Conservation (phyloP, 2,797 vertebrate genomes). For the Capromys pilorides region DNA sequence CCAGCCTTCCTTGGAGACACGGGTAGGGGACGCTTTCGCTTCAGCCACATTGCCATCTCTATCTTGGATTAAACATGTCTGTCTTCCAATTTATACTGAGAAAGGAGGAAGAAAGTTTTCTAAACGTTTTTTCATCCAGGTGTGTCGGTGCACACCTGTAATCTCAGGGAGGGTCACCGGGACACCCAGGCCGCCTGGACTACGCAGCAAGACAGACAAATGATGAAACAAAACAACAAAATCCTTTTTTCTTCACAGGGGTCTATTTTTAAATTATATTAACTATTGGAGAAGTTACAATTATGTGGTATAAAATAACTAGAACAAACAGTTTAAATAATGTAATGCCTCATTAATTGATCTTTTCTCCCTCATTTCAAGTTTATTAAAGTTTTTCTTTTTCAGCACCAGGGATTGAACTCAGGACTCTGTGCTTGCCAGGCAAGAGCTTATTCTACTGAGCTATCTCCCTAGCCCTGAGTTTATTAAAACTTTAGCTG, state of each 20-base stretch:
- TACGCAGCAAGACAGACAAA: neutral
- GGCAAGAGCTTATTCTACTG: too few relatives aligned
- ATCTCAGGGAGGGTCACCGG: neutral
- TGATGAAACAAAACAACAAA: neutral
- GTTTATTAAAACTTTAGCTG: constrained; percentile 89
- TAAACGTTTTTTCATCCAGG: constrained; percentile 12
- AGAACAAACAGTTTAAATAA: constrained; percentile 44
- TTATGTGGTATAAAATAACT: constrained; percentile 36
- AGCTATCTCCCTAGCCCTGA: too few relatives aligned
- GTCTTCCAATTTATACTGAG: constrained; percentile 47
- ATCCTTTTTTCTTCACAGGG: neutral
- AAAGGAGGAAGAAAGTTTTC: constrained; percentile 28
- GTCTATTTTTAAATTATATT: constrained; percentile 1
- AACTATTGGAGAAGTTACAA: constrained; percentile 56
- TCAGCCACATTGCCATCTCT: neutral
- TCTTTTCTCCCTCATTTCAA: constrained; percentile 87
- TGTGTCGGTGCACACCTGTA: neutral
- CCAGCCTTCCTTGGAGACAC: neutral
- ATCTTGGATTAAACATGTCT: neutral
- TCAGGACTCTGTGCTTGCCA: too few relatives aligned
- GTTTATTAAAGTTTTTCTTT: constrained; percentile 85
- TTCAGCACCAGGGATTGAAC: too few relatives aligned
- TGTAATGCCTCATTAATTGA: neutral
- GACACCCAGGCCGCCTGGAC: neutral
- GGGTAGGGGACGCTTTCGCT: too few relatives aligned